phyloP scores from a whole-genome alignment of 2,888 invertebrate genomes.

The Rotaria macrura region DNA sequence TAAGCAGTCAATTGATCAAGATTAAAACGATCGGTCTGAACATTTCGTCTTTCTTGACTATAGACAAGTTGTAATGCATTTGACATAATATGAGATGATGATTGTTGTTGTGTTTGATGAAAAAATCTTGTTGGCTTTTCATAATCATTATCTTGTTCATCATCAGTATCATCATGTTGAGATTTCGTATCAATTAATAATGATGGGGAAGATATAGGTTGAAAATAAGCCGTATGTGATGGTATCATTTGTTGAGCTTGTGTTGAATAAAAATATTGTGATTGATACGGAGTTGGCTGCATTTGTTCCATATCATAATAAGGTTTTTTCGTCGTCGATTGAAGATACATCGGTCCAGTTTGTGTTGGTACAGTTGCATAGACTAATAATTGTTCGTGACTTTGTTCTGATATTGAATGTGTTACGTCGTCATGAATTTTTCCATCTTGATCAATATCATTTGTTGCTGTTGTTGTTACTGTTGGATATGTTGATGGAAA shows the following conservation, averaged over 20 bases:
- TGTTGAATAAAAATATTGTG: background rate
- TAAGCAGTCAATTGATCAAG: background rate
- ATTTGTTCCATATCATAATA: background rate
- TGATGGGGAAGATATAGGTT: background rate
- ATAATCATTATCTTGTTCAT: background rate
- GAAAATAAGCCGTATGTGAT: background rate
- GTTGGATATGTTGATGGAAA: background rate
- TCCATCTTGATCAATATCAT: background rate
- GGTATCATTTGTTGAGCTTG: background rate
- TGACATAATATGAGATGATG: background rate
- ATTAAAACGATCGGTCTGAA: background rate
- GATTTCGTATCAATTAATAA: background rate
- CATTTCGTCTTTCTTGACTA: background rate
- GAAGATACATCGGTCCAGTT: background rate
- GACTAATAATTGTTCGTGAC: background rate
- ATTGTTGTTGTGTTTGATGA: background rate
- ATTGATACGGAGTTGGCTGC: background rate
- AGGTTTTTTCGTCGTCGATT: background rate
- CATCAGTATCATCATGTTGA: background rate
- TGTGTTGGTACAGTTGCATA: background rate
- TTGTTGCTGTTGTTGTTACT: background rate
- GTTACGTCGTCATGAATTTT: background rate
- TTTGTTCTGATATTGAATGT: background rate
- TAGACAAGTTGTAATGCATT: slow-evolving; percentile 17
- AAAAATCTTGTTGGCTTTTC: background rate